phyloP scores from a whole-genome alignment of 2,888 invertebrate species.

The Gymnosoma rotundatum region DNA sequence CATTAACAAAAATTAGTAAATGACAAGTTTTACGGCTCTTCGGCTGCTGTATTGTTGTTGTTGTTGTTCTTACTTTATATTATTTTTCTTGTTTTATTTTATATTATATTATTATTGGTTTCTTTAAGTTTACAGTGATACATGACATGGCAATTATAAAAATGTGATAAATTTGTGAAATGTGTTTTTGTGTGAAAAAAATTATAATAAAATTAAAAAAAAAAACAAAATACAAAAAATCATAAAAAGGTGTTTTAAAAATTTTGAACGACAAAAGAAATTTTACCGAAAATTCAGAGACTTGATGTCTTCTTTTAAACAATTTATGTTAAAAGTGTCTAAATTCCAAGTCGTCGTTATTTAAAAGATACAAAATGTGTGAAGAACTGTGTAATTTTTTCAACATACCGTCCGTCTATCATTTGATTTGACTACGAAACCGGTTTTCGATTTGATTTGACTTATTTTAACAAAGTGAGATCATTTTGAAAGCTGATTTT shows the following conservation, averaged over 20 bases:
- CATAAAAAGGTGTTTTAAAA: conserved; percentile 14
- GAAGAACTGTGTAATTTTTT: conserved; percentile 19
- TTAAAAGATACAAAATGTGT: conserved; percentile 27
- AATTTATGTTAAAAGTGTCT: conserved; percentile 21
- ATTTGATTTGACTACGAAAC: conserved; percentile 82
- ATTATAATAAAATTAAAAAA: neutral
- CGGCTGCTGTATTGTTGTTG: conserved; percentile 6
- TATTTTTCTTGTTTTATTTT: neutral
- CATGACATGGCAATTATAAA: conserved; percentile 62
- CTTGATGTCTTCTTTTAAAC: conserved; percentile 52
- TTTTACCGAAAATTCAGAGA: conserved; percentile 27
- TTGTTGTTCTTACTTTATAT: neutral
- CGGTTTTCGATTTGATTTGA: conserved; percentile 83
- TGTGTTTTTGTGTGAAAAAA: neutral
- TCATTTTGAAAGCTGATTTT: conserved; percentile 84
- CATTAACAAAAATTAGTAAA: conserved; percentile 39
- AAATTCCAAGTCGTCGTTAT: conserved; percentile 27
- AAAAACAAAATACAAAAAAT: conserved; percentile 22
- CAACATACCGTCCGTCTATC: conserved; percentile 22
- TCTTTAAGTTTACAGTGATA: conserved; percentile 34
- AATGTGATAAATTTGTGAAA: conserved; percentile 62
- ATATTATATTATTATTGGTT: conserved; percentile 20
- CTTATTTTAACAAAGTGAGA: conserved; percentile 83
- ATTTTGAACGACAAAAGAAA: conserved; percentile 12
- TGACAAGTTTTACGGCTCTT: conserved; percentile 48